Conservation (phyloP, 2,113 vertebrate genomes). For the Pelusios castaneus region DNA sequence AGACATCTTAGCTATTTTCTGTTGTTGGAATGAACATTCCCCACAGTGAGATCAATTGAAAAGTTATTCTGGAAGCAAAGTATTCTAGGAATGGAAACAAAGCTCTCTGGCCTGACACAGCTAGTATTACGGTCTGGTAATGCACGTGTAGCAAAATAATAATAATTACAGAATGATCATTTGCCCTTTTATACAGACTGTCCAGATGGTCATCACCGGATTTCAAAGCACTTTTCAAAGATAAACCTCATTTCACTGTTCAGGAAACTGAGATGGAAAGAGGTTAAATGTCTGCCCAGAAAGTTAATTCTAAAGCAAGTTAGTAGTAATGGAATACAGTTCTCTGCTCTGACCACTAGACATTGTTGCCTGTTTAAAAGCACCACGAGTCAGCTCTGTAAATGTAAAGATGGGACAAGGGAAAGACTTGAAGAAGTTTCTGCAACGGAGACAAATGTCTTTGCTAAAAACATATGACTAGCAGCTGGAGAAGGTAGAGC, state of each 20-base stretch:
- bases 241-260: neutral
- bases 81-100: neutral
- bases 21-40: conserved; percentile 23
- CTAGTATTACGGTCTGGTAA: fast-evolving
- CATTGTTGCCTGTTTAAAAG: neutral
- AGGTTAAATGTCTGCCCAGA: neutral
- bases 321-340: neutral
- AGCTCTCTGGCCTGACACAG: neutral
- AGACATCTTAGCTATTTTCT: conserved; percentile 16
- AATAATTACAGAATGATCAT: neutral
- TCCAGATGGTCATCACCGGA: neutral
- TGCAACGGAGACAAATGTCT: neutral
- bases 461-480: neutral
- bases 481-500: neutral
- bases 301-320: neutral
- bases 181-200: neutral
- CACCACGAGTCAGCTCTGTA: neutral
- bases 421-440: neutral
- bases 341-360: neutral
- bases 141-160: neutral
- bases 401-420: neutral
- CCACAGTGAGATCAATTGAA: conserved; percentile 2
- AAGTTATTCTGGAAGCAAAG: neutral
- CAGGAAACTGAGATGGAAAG: neutral
- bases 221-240: neutral